Conservation (phyloP, 2,113 vertebrate species). For the Butastur rufipennis region DNA sequence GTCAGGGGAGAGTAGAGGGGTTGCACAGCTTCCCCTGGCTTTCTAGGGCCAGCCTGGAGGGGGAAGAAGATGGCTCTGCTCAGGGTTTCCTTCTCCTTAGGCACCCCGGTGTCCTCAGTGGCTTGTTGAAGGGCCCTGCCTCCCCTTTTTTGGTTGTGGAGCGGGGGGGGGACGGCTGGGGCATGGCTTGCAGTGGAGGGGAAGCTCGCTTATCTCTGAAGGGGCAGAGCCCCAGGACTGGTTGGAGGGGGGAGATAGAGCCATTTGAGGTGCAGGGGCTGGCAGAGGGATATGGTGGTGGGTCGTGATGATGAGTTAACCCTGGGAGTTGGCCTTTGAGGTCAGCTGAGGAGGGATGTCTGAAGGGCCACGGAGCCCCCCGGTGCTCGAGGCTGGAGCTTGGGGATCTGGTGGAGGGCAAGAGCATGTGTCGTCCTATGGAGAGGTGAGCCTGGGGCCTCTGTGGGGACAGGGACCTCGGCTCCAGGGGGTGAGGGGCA, state of each 20-base stretch:
- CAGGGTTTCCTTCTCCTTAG: neutral
- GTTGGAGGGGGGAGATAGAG: neutral
- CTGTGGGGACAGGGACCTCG: neutral
- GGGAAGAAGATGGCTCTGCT: neutral
- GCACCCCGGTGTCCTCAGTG: neutral
- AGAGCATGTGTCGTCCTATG: neutral
- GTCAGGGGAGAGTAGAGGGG: no score
- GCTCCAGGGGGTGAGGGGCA: neutral
- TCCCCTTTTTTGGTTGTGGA: neutral
- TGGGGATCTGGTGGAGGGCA: fast-evolving
- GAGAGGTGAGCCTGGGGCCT: neutral
- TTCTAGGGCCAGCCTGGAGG: neutral
- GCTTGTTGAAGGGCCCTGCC: neutral
- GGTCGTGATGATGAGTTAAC: fast-evolving
- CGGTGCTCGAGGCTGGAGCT: neutral
- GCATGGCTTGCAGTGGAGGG: neutral
- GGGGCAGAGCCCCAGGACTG: neutral
- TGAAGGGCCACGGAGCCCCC: neutral
- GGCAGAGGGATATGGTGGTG: fast-evolving
- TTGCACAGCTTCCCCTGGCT: neutral
- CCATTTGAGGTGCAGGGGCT: neutral
- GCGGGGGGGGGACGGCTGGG: no score
- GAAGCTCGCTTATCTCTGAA: neutral
- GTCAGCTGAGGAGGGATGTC: neutral
- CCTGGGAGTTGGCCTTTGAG: no score